Evolutionary conservation across 2,888 invertebrate species (phyloP).

Genomic region (Ametastegia equiseti): DNA sequence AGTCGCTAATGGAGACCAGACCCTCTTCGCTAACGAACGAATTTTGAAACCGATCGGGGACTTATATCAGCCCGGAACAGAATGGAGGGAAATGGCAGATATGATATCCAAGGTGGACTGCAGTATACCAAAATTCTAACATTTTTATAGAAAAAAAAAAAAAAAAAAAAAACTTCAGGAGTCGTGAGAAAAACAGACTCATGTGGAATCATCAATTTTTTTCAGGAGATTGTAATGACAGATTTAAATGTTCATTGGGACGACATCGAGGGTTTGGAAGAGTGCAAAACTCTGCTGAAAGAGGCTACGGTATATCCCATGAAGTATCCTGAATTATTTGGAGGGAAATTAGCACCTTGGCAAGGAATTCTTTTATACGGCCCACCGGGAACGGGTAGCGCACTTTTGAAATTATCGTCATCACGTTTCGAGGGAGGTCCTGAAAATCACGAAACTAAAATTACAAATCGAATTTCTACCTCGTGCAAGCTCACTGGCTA

Average conservation of each 20-base stretch:
- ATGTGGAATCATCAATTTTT: not conserved
- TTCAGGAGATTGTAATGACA: constrained; percentile 81
- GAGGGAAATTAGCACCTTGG: constrained; percentile 87
- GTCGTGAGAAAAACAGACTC: not conserved
- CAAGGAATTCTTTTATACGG: constrained; percentile 83
- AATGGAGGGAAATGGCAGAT: constrained; percentile 83
- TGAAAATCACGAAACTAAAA: constrained; percentile 31
- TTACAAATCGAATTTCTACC: constrained; percentile 1
- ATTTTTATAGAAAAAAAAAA: not conserved
- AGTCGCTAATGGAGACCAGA: constrained; percentile 39
- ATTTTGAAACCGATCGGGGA: constrained; percentile 68
- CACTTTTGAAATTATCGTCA: constrained; percentile 38
- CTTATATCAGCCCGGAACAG: constrained; percentile 73
- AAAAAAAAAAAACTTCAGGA: not conserved
- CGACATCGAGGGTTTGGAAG: constrained; percentile 87
- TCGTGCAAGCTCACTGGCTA: constrained; percentile 34
- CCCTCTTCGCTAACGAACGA: constrained; percentile 57
- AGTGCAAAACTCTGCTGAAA: constrained; percentile 87
- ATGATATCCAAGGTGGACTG: constrained; percentile 80
- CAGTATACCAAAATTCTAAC: not conserved
- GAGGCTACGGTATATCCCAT: constrained; percentile 92
- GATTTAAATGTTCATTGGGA: constrained; percentile 87
- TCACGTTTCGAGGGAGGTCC: constrained; percentile 29
- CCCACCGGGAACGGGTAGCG: constrained; percentile 85
- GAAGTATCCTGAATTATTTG: constrained; percentile 85